phyloP scores from a whole-genome alignment of 1,140 invertebrate species.

The Drosophila azteca region DNA sequence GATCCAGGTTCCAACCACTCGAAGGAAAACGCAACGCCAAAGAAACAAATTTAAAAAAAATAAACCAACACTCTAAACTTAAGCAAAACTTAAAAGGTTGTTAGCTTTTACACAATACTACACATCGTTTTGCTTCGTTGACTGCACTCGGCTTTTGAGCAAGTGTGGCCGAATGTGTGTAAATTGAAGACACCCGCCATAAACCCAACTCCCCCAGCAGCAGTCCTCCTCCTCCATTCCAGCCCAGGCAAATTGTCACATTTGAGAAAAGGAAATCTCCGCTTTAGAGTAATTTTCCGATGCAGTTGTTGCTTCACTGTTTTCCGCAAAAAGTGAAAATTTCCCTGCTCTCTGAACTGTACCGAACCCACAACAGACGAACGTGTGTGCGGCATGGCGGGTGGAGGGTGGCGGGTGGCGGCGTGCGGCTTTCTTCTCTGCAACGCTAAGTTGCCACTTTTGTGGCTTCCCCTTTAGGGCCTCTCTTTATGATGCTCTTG shows the following conservation, averaged over 20 bases:
- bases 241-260: conserved; percentile 51
- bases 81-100: conserved; percentile 66
- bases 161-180: conserved; percentile 30
- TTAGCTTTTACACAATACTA: conserved; percentile 43
- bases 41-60: conserved; percentile 9
- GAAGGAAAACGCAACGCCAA: conserved; percentile 8
- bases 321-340: conserved; percentile 75
- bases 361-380: neutral
- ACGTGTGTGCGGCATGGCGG: conserved; percentile 4
- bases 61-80: conserved; percentile 13
- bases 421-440: conserved; percentile 41
- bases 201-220: neutral
- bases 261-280: conserved; percentile 47
- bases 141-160: conserved; percentile 24
- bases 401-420: no score
- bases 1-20: conserved; percentile 32
- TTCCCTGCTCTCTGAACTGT: conserved; percentile 61
- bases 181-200: conserved; percentile 13
- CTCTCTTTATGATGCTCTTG: conserved; percentile 29
- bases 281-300: conserved; percentile 39
- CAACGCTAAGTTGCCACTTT: conserved; percentile 39
- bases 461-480: conserved; percentile 47
- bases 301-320: conserved; percentile 35
- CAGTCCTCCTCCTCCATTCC: neutral
- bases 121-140: conserved; percentile 45